Base-by-base conservation (phyloP, 2,888 invertebrate species). In the Drosophila percnosoma region DNA sequence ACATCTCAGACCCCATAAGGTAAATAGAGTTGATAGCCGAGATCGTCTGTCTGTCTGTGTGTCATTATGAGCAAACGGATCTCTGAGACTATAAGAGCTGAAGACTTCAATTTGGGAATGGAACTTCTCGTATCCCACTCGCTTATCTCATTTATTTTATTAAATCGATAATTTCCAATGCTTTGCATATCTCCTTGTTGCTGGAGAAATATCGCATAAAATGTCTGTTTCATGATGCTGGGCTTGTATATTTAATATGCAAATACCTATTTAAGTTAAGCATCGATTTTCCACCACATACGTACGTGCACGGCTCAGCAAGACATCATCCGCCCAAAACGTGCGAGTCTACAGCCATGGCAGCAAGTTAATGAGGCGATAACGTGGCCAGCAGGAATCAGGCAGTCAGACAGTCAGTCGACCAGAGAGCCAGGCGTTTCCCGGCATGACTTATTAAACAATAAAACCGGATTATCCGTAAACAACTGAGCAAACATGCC, bases 401-500 rank as follows among this genome's bases (percentile, higher is more conserved):
- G 58, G 33, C 67, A 62, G 42, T 29, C 57, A n/a, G 31, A 15
- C 57, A 57, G 59, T 27, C 64, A 48, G 69, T 45, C 59, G 38
- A 51, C 38, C 67, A 67, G 42, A 60, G 51, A 34, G 53, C 13
- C 48, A 29, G 64, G 59, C 59, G 36, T 45, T 68, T 54, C 51
- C 78, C 38, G 76, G 40, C 80, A 86, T 86, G 84, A 86, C 84
- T 88, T 87, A 87, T 89, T 88, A 87, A 89, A 87, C 88, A 89
- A 89, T 89, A 87, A 89, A 87, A 82, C 72, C 83, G 87, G 88
- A 88, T 89, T 87, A 89, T 89, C 89, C 81, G 80, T 77, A 87
- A 89, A 89, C 89, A 87, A 88, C 80, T 87, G 87, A 68, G 80
- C 82, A 88, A 89, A 85, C 88, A 89, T 81, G 76, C 75, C 86